Evolutionary conservation across 2,888 invertebrate species (phyloP), one percentile per base, ranked within the genome.

Genomic region (Anarsia innoxiella): DNA sequence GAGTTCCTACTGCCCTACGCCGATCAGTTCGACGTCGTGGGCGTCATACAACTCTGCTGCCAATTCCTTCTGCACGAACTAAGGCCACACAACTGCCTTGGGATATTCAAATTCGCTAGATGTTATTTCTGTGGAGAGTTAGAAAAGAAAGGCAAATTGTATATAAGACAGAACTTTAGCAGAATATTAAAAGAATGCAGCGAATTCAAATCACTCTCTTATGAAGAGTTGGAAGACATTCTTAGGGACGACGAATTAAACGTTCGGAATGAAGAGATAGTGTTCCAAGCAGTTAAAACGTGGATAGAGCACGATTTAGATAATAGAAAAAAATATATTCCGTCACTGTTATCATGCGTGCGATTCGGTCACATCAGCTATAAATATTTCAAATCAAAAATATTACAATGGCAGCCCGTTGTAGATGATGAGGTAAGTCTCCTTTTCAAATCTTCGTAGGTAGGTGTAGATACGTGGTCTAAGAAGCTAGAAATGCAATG

Each of bases 241-340:
- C 73, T 93, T 32, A 70, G 80, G 35, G 90, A 92, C 55, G 93
- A 93, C 57, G 88, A 90, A 56, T 70, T 94, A 32, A 93, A 93
- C 67, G 89, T 91, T 12, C 86, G 87, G 42, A 88, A 87, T 50
- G 93, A 93, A 74, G 91, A 92, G 68, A 83, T 88, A 39, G 91
- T 92, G 26, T 93, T 92, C 67, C 90, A 91, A 63, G 91, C 91
- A 2, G 85, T 92, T 10, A 87, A 89, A 63, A 86, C 85, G 32
- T 94, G 94, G 94, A 76, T 91, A 14, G 88, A 90, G 53, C 85
- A 86, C 48, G 86, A 89, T 41, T 68, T 86, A 12, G 73, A 76
- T 30, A 82, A 77, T 37, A 79, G 92, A 52, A 83, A 75, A 51
- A 61, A 65, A 16, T 74, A 87, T 57, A 72, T 92, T 43, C 77